Base-by-base conservation (phyloP, 1,140 invertebrate species). In the Tribolium castaneum region DNA sequence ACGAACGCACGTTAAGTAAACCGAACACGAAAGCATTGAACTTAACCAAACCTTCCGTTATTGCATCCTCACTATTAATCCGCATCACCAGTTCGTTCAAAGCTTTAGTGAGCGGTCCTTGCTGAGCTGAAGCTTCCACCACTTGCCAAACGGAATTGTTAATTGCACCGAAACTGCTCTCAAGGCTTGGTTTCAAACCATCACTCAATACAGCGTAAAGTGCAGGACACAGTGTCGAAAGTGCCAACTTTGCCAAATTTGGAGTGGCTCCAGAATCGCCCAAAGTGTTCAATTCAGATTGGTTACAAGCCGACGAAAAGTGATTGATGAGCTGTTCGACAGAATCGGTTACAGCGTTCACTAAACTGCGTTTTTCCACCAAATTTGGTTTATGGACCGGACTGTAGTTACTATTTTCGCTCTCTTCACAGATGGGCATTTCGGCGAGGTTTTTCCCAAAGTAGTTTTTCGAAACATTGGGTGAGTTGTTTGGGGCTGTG, bases 1-100 rank as follows among this genome's bases (percentile, higher is more conserved):
- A 87, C 50, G 94, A 93, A 56, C 93, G 89, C 0, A 86, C 86
- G 93, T 97, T 97, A n/a, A 97, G 88, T 70, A 97, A 88, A 39
- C 95, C 95, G 87, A 96, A 93, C 78, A 97, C 92, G 86, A 97
- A 97, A 70, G 95, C 95, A 86, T 96, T 95, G 84, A 97, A 96
- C 85, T 96, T 96, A 75, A 96, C 90, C 84, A 94, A 90, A 76
- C 94, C 95, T 86, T 96, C 95, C 2, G 93, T 93, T 1, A 97
- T 91, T 49, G 92, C 91, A 84, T 96, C 92, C 87, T 96, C 95
- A 79, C 91, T 92, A 84, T 96, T 96, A 79, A 97, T 92, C 84
- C 93, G 91, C 84, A 96, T 90, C 6, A 96, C 94, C 52, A 97
- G 87, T 84, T 97, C 95, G 87, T 95, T 94, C 1, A 97, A 87